A percentile compares a stretch with the other conserved stretches of the same genome.
These are phyloP conservation scores for Saturnia japonica DNA, from an alignment of 2,888 invertebrate species.

Conservation along the genomic window DNA sequence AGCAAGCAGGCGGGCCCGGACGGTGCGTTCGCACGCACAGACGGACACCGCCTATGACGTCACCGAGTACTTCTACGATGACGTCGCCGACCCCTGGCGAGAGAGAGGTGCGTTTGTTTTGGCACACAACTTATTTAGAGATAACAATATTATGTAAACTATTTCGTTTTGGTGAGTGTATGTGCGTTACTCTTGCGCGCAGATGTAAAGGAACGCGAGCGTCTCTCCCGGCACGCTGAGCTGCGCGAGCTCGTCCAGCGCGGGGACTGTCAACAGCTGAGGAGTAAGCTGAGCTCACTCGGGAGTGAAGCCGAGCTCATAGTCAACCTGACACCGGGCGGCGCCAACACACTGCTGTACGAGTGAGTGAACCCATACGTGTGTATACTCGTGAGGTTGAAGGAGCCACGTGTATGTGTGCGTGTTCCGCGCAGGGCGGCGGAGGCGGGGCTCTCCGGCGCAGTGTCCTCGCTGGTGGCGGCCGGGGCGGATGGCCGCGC, in stretches of 20 bases:
- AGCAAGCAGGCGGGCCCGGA: conserved; percentile 35
- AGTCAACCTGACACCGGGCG: conserved; percentile 93
- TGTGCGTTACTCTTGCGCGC: conserved; percentile 25
- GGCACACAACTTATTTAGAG: conserved; percentile 84
- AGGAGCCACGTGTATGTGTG: background rate
- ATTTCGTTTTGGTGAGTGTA: background rate
- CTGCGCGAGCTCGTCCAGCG: conserved; percentile 89
- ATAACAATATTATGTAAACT: no score
- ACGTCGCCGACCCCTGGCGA: conserved; percentile 81
- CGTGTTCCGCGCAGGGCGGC: conserved; percentile 84
- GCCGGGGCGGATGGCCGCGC: conserved; percentile 93
- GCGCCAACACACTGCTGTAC: conserved; percentile 93
- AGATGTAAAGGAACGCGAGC: conserved; percentile 88
- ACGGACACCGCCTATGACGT: conserved; percentile 86
- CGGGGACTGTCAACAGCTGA: conserved; percentile 87
- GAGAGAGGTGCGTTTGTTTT: conserved; percentile 55
- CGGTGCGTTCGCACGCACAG: conserved; percentile 28
- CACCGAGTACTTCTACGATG: conserved; percentile 87
- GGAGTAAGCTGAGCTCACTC: conserved; percentile 84
- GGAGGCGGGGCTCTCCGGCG: conserved; percentile 90
- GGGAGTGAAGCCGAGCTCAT: conserved; percentile 86
- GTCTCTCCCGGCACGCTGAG: conserved; percentile 87
- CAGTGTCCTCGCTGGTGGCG: conserved; percentile 89
- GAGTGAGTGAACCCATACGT: conserved; percentile 81
- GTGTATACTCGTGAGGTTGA: no score